Base-by-base conservation (phyloP, 2,888 invertebrate species). In the Pseudococcus viburni region DNA sequence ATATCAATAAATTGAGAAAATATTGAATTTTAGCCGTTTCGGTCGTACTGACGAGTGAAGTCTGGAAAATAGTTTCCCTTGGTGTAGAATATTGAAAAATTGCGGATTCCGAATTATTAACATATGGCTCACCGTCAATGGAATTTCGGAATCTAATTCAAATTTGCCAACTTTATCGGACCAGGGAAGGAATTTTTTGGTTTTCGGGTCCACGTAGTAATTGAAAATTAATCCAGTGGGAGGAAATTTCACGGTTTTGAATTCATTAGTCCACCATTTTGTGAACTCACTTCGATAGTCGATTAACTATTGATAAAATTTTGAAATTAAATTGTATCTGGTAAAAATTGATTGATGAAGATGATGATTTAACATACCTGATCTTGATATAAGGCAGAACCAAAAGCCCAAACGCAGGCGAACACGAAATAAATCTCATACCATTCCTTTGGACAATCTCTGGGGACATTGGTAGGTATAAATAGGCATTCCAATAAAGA, bases 201-300 rank as follows among this genome's bases (percentile, higher is more conserved):
- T 95, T 90, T 97, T 96, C 0, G 94, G 93, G 90, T 98, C 98
- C 89, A 98, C 96, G 91, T 94, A 98, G 92, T 95, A 98, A 91
- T 95, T 96, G 91, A 98, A 98, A 0, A 98, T 95, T 85, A 95
- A 96, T 3, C 96, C 97, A 1, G 94, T 93, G 0, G 94, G 91
- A 0, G 98, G 98, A 92, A 98, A 98, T 92, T 96, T 96, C 42
- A 98, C 94, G 0, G 95, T 94, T 92, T 97, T 98, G 92, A 98
- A 98, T 92, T 98, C 98, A 90, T 95, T 96, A 26, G 94, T 93
- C 94, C 97, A 99, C 98, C 98, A 98, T 92, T 97, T 98, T 91
- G 96, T 96, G 91, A 98, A 98, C 91, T 98, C 98, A 90, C 95
- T 95, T 77, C 98, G 94, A 95, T 98, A 97, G 91, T 98, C 98